A percentile compares a stretch with the other conserved stretches of the same genome.
These are phyloP conservation scores for Bombus polaris DNA, from an alignment of 1,140 invertebrate genomes.

Conservation along the genomic window DNA sequence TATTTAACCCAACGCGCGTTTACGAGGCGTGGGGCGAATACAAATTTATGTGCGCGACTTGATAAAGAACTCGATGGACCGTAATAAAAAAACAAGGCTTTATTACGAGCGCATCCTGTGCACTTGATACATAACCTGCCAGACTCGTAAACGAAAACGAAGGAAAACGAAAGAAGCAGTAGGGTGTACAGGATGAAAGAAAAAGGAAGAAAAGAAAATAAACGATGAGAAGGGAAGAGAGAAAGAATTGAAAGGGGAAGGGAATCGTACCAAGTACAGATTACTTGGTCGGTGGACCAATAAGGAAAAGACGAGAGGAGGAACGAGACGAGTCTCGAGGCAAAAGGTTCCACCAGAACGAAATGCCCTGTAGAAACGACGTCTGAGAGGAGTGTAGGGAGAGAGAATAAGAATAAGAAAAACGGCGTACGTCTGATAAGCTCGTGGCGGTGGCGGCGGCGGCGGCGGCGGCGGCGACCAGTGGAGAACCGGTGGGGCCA, in stretches of 20 bases:
- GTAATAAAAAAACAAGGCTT: neutral
- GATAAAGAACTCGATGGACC: neutral
- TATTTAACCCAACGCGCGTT: neutral
- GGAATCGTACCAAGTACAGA: neutral
- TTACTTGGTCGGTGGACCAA: slow-evolving; percentile 11
- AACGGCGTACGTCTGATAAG: slow-evolving; percentile 61
- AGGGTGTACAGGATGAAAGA: neutral
- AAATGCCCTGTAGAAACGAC: slow-evolving; percentile 36
- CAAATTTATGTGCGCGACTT: neutral
- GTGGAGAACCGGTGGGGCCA: slow-evolving; percentile 28
- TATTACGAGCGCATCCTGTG: neutral
- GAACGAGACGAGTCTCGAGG: slow-evolving; percentile 29
- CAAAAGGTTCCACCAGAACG: slow-evolving; percentile 29
- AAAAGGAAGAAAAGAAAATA: neutral
- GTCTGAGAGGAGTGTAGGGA: neutral
- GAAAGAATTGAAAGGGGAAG: neutral
- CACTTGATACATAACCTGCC: slow-evolving; percentile 6
- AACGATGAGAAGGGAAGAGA: neutral
- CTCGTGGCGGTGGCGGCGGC: neutral
- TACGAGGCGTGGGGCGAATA: neutral
- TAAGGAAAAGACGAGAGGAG: slow-evolving; percentile 21
- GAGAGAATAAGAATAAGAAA: slow-evolving; percentile 50
- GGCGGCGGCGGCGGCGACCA: neutral
- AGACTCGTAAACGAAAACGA: neutral
- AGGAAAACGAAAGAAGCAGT: neutral